Evolutionary conservation across 2,888 invertebrate species (phyloP).

Genomic region (Hydrotaea diabolus): DNA sequence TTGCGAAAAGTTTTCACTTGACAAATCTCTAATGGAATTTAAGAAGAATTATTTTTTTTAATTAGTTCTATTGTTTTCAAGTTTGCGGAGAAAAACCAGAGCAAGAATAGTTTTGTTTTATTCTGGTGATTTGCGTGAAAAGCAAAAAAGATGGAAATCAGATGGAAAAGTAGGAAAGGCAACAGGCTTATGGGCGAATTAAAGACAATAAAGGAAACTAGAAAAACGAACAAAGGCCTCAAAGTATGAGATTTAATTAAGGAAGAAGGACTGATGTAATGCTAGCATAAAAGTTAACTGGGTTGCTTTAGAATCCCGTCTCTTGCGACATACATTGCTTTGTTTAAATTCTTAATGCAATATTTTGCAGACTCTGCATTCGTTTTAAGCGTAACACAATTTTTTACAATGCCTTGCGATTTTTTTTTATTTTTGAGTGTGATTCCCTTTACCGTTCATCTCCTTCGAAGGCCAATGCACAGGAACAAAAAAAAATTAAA

Average conservation of each 20-base stretch:
- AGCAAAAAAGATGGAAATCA: conserved; percentile 9
- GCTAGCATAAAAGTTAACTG: no score
- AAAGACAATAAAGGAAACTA: background rate
- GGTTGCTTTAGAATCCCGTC: no score
- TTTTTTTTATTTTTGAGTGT: background rate
- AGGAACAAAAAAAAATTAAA: no score
- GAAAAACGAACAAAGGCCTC: background rate
- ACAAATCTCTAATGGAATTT: conserved; percentile 74
- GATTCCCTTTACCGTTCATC: no score
- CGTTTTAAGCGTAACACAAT: no score
- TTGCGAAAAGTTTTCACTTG: conserved; percentile 9
- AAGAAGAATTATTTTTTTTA: conserved; percentile 78
- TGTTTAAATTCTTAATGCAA: no score
- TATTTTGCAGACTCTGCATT: no score
- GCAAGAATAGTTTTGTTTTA: conserved; percentile 42
- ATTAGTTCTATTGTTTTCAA: conserved; percentile 76
- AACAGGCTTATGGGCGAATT: background rate
- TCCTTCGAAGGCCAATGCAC: background rate
- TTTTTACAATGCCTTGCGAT: background rate
- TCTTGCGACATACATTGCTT: no score
- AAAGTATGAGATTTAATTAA: no score
- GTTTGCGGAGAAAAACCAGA: conserved; percentile 65
- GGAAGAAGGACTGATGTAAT: no score
- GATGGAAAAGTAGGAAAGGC: background rate
- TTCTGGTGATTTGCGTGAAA: background rate